phyloP scores from a whole-genome alignment of 2,797 vertebrate species.

The Hirundo rustica region DNA sequence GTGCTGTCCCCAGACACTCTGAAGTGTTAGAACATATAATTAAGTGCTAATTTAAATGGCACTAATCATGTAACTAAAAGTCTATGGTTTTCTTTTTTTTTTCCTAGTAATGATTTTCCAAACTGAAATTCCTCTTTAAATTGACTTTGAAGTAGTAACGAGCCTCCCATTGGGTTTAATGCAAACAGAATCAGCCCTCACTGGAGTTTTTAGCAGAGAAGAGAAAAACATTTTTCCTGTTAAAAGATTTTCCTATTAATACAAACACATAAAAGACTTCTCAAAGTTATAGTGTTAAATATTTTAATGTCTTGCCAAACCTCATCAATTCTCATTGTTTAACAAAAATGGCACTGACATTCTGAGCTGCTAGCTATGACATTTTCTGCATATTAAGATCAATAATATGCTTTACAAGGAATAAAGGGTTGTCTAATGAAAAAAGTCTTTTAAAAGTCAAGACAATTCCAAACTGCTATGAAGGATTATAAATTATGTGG shows the following conservation, averaged over 20 bases:
- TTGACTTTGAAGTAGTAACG: conserved; percentile 25
- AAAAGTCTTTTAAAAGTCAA: conserved; percentile 47
- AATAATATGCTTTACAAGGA: conserved; percentile 38
- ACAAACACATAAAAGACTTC: conserved; percentile 46
- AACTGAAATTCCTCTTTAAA: conserved; percentile 1
- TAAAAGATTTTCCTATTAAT: conserved; percentile 49
- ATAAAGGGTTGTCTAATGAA: conserved; percentile 44
- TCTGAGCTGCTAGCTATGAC: not conserved
- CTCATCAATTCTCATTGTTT: conserved; percentile 56
- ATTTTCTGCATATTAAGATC: conserved; percentile 58
- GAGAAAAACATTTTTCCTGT: conserved; percentile 49
- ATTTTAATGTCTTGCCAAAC: conserved; percentile 62
- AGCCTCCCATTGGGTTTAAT: conserved; percentile 4
- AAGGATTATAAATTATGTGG: conserved; percentile 37
- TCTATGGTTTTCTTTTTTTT: not conserved
- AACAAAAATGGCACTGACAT: conserved; percentile 32
- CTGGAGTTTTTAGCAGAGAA: not conserved
- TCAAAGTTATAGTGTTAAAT: conserved; percentile 29
- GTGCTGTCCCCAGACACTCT: not conserved
- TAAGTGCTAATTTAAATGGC: not conserved
- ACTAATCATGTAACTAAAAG: not conserved
- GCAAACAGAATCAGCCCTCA: conserved; percentile 17
- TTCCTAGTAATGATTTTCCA: not conserved
- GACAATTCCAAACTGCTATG: conserved; percentile 9
- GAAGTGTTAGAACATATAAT: not conserved